Base-by-base conservation (phyloP, 2,888 invertebrate genomes). In the Drosophila prolongata region DNA sequence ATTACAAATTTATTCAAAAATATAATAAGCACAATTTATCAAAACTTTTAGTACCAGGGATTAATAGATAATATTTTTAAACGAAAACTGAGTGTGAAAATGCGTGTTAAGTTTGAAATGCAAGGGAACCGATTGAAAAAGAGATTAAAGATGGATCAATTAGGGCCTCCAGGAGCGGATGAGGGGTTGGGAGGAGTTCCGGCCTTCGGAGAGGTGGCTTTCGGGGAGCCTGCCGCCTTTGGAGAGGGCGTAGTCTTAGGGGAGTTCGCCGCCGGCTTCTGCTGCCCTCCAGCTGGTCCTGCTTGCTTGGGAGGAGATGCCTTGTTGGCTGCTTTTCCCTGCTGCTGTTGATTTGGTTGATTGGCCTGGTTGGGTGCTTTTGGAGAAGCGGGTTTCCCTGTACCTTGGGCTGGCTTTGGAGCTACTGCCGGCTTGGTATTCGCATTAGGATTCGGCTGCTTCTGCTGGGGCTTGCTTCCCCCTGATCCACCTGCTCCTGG, bases 211-310 rank as follows among this genome's bases (percentile, higher is more conserved):
- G 85, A 74, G 59, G 77, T 54, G 8, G 77, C 46, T 19, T 83
- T 83, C 4, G 82, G 81, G 13, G 84, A 72, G 27, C 64, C 76
- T 8, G 66, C 57, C 5, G 76, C 60, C 50, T 79, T 82, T 82
- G 95, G 96, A 11, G 80, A 61, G 16, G 80, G 60, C 67, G 93
- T 93, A 44, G 92, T 94, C 90, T 90, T 94, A 8, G 77, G 62
- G 0, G 83, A 70, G 6, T 72, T 71, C 19, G 74, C 72, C 24
- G 93, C 93, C 8, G 88, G 73, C 27, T 78, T 78, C 53, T 71
- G 75, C 42, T 83, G 80, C 2, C 64, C 44, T 60, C 72, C 55
- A 66, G 62, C 13, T 53, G 58, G 16, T 24, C 58, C 44, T 2
- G 66, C 8, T 52, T 81, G 76, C 46, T 79, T 79, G 10, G 78